phyloP scores from a whole-genome alignment of 2,888 invertebrate genomes.

The Andrena bicolor region DNA sequence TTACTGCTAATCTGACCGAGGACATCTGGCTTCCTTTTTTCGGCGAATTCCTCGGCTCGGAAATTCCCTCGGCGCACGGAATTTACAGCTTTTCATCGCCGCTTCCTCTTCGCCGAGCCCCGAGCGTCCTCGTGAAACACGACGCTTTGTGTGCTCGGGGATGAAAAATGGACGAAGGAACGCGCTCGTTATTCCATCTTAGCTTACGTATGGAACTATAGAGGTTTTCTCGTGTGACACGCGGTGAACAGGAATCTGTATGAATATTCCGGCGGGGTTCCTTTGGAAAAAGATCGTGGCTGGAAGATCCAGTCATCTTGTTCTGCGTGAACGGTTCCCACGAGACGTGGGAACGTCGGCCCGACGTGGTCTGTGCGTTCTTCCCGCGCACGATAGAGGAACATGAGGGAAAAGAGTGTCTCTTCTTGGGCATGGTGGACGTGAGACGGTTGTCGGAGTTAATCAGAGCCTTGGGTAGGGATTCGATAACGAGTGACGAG shows the following conservation, averaged over 20 bases:
- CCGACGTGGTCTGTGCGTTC: slow-evolving; percentile 59
- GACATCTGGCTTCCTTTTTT: slow-evolving; percentile 47
- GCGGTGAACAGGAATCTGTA: slow-evolving; percentile 39
- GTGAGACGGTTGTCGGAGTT: slow-evolving; percentile 9
- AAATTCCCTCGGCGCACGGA: slow-evolving; percentile 19
- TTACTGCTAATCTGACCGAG: slow-evolving; percentile 47
- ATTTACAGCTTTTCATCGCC: slow-evolving; percentile 40
- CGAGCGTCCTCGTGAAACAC: slow-evolving; percentile 9
- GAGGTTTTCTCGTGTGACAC: slow-evolving; percentile 30
- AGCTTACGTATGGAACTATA: background rate
- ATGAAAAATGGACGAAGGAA: slow-evolving; percentile 38
- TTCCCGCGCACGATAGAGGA: slow-evolving; percentile 69
- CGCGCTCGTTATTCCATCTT: slow-evolving; percentile 28
- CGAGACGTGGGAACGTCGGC: slow-evolving; percentile 67
- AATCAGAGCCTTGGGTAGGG: slow-evolving; percentile 3
- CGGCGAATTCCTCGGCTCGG: slow-evolving; percentile 47
- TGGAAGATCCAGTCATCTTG: slow-evolving; percentile 46
- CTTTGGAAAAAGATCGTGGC: slow-evolving; percentile 55
- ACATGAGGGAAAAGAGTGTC: slow-evolving; percentile 66
- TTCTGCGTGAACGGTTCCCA: slow-evolving; percentile 59
- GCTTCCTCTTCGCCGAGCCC: slow-evolving; percentile 19
- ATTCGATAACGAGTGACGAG: background rate
- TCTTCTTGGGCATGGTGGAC: slow-evolving; percentile 20
- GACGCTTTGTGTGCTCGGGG: slow-evolving; percentile 11
- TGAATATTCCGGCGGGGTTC: slow-evolving; percentile 68